These are phyloP conservation scores for Buceros bicornis DNA, from an alignment of 2,797 vertebrate species.

Conservation along the genomic window DNA sequence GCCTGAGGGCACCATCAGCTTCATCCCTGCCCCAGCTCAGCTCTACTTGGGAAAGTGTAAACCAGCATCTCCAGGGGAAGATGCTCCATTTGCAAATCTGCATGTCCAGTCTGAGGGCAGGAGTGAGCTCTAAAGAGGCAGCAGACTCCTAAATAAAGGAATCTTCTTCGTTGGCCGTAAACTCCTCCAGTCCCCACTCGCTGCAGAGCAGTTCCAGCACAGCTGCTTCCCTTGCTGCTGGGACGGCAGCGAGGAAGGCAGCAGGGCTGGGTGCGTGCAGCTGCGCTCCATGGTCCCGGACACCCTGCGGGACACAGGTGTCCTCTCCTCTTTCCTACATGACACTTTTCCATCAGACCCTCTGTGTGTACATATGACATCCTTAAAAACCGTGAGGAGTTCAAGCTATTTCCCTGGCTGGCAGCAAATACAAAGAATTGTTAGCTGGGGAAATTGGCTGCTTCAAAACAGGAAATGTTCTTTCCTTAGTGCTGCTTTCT, in stretches of 20 bases:
- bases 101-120: background rate
- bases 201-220: background rate
- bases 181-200: background rate
- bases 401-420: constrained; percentile 34
- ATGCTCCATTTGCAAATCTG: background rate
- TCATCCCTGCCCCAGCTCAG: background rate
- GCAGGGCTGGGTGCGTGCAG: background rate
- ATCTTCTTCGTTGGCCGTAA: background rate
- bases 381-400: background rate
- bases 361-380: background rate
- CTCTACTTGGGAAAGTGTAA: background rate
- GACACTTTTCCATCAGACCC: background rate
- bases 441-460: background rate
- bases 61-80: background rate
- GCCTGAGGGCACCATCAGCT: background rate
- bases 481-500: background rate
- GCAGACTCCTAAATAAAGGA: background rate
- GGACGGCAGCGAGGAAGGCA: accelerated
- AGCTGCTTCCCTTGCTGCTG: background rate
- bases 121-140: background rate
- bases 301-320: background rate
- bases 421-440: constrained; percentile 35
- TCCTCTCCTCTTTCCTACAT: background rate
- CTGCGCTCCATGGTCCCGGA: background rate
- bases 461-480: constrained; percentile 66